phyloP scores from a whole-genome alignment of 92 coral and sea anemone species.

The Phenganax subtilis region DNA sequence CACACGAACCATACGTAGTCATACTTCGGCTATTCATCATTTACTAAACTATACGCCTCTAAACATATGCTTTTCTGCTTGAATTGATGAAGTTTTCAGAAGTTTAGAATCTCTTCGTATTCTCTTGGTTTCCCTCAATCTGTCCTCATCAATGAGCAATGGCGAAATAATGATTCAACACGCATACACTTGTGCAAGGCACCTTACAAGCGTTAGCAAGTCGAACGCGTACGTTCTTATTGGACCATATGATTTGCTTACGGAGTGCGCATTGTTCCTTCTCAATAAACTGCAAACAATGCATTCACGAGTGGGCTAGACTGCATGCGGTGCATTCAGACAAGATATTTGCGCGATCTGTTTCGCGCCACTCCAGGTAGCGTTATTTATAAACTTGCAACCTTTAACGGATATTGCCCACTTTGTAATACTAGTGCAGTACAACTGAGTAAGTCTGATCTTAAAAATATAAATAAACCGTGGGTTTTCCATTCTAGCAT shows the following conservation, averaged over 20 bases:
- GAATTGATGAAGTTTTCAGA: not conserved
- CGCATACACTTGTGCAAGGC: not conserved
- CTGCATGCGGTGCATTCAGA: slow-evolving; percentile 31
- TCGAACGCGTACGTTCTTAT: slow-evolving; percentile 32
- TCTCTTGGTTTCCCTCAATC: not conserved
- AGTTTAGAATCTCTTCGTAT: not conserved
- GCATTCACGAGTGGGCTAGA: slow-evolving; percentile 31
- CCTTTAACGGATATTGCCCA: slow-evolving; percentile 40
- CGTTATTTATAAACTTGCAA: slow-evolving; percentile 44
- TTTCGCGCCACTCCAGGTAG: slow-evolving; percentile 35
- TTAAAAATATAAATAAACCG: slow-evolving; percentile 21
- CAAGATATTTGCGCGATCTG: slow-evolving; percentile 36
- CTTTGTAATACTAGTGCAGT: slow-evolving; percentile 25
- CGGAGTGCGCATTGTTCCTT: slow-evolving; percentile 40
- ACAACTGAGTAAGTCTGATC: slow-evolving; percentile 33
- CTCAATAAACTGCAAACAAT: slow-evolving; percentile 43
- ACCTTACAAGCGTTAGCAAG: slow-evolving; percentile 23
- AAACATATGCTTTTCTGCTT: not conserved
- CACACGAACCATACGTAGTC: slow-evolving; percentile 16
- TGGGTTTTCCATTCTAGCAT: slow-evolving; percentile 10
- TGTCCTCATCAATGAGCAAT: not conserved
- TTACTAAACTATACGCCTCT: not conserved
- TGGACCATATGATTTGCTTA: slow-evolving; percentile 40
- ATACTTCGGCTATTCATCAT: slow-evolving; percentile 20
- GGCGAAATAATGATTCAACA: not conserved